These are phyloP conservation scores for Junonia oenone DNA, from an alignment of 2,888 invertebrate species.

Conservation along the genomic window DNA sequence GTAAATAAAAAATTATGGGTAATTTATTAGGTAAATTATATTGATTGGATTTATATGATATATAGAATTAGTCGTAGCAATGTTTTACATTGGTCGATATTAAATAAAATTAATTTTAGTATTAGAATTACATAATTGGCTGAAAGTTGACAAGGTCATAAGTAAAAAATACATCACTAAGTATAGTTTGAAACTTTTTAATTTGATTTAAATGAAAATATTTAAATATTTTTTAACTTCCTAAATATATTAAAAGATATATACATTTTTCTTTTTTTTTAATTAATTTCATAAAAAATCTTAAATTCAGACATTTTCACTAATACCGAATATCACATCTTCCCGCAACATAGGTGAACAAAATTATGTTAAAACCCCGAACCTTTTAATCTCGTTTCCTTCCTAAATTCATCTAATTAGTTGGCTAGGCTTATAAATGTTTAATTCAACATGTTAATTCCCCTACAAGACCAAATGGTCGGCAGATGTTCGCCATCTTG, in stretches of 20 bases:
- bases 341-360: neutral
- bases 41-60: too few relatives aligned
- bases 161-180: neutral
- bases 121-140: too few relatives aligned
- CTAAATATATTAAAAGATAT: too few relatives aligned
- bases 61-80: too few relatives aligned
- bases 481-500: conserved; percentile 31
- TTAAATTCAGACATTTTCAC: too few relatives aligned
- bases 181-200: neutral
- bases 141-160: too few relatives aligned
- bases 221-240: neutral
- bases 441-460: conserved; percentile 12
- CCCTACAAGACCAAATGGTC: conserved; percentile 25
- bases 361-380: neutral
- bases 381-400: neutral
- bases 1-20: too few relatives aligned
- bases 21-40: too few relatives aligned
- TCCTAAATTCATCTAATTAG: conserved; percentile 7
- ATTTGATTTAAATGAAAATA: neutral
- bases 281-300: too few relatives aligned
- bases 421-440: conserved; percentile 8
- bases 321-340: neutral
- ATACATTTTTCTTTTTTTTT: too few relatives aligned
- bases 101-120: too few relatives aligned
- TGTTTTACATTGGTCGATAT: too few relatives aligned